Evolutionary conservation across 2,113 vertebrate species (phyloP).

Genomic region (Gopherus flavomarginatus): DNA sequence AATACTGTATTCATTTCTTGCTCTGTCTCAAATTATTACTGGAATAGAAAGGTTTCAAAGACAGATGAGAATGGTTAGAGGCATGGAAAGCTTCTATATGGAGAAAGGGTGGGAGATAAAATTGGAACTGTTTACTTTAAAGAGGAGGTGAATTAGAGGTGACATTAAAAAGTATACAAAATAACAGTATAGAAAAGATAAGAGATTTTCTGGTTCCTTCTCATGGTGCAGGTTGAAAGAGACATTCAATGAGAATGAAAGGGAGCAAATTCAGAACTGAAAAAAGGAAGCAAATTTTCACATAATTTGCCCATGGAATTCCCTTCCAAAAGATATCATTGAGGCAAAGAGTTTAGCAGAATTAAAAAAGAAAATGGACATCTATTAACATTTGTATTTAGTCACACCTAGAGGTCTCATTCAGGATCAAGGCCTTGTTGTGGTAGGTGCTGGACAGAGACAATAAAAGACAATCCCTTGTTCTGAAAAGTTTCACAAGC

Average conservation of each 20-base stretch:
- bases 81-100: no score
- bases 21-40: background rate
- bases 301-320: background rate
- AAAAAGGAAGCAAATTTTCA: background rate
- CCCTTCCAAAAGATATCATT: background rate
- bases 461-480: background rate
- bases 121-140: background rate
- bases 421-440: background rate
- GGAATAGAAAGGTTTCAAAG: background rate
- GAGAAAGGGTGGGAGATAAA: slow-evolving; percentile 6
- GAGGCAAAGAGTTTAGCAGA: background rate
- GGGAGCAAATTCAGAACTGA: background rate
- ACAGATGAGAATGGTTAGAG: background rate
- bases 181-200: background rate
- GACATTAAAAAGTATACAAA: background rate
- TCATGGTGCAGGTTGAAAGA: background rate
- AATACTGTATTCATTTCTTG: accelerated
- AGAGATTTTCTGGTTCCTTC: background rate
- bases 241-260: background rate
- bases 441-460: background rate
- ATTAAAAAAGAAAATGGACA: background rate
- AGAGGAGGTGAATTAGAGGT: background rate
- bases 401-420: background rate
- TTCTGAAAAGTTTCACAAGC: background rate
- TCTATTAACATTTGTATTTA: background rate